Base-by-base conservation (phyloP, 2,113 vertebrate genomes). In the Apus apus region DNA sequence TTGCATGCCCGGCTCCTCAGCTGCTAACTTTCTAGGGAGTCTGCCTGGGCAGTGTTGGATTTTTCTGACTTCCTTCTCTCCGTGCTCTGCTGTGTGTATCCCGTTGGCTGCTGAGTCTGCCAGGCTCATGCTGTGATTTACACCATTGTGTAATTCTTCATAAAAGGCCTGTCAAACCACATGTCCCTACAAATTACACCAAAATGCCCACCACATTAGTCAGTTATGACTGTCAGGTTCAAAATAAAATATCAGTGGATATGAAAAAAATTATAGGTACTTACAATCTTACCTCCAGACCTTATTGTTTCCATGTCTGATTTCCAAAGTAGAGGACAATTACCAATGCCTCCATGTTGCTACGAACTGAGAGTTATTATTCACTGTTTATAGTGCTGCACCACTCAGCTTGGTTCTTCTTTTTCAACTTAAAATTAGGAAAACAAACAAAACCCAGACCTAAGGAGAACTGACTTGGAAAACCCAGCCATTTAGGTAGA, bases 131-230 rank as follows among this genome's bases (percentile, higher is more conserved):
- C 81, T 91, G 74, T 30, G 83, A 96, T 86, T 93, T 48, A 77
- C 51, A 57, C 72, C 68, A 23, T 4, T 17, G 83, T 72, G 73
- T 70, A 79, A 92, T 74, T 82, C 62, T 34, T 89, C 73, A 75
- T 87, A 81, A 95, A 92, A 79, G 61, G 61, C 80, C 76, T 88
- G 93, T 90, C 79, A 72, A 90, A 86, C 45, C 66, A 29, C 83
- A 62, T 4, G 45, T 81, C 79, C 88, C 65, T 93, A 83, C 57
- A 84, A 81, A 86, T 53, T 60, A 68, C 76, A 92, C 74, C 72
- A 92, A 66, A 90, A 86, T 23, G 45, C 45, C 58, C 84, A 27
- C 66, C 83, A 32, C 13, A 7, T 61, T 78, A 92, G 76, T 92
- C 93, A 78, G 13, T 76, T 68, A 45, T 5, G 48, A 43, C 68